Evolutionary conservation across 1,140 invertebrate genomes (phyloP), one percentile per base, ranked within the genome.

Genomic region (Macrotrachela quadricornifera): DNA sequence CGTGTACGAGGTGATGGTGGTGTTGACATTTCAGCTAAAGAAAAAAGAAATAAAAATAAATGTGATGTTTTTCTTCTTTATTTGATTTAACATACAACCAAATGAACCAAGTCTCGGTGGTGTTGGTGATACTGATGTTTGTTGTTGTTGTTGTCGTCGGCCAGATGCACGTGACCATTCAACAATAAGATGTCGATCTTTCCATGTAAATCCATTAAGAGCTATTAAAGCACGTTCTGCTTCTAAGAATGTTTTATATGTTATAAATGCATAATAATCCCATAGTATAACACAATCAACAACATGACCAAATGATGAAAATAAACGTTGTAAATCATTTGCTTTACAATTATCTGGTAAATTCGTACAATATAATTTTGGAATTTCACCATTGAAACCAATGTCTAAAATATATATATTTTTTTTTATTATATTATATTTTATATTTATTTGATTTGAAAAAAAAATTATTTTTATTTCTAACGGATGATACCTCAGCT

Each of bases 211-310:
- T 15, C 49, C 49, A 36, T 51, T 41, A 12, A 51, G n/a, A 45
- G 44, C 37, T 37, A 44, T 42, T 13, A 51, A 36, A 10, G 49
- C 49, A 4, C 21, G 21, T 30, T 30, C 21, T 30, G 21, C 21
- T 30, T 30, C 21, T 4, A 8, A 4, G 8, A 30, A 30, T 30
- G 21, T 30, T 30, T 30, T 30, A 30, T 4, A 30, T 30, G 21
- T 30, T 4, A 30, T 30, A 30, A 30, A 30, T 30, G 21, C 21
- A 30, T 30, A 30, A 30, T 52, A 52, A 52, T 52, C 44, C 45
- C 51, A 46, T 37, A 52, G 46, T 6, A 52, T 52, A n/a, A 46
- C 51, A 52, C 51, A 52, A 17, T 52, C 51, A 15, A 52, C 11
- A 12, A 52, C 51, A 18, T 52, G 30, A 21, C 51, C 51, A 13